Conservation (phyloP, 2,113 vertebrate genomes). For the Pardalotus punctatus region DNA sequence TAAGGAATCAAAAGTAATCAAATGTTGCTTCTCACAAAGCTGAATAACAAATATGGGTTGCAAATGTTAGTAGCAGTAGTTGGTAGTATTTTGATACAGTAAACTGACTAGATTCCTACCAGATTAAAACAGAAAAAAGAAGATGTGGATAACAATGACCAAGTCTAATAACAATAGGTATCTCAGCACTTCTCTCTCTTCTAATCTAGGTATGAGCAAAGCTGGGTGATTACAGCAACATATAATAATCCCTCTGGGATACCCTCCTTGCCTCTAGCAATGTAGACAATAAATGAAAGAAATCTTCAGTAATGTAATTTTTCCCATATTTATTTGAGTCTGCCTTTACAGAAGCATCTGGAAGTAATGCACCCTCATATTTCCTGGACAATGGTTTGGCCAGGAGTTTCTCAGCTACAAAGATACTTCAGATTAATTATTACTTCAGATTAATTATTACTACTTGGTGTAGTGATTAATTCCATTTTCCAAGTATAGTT, state of each 20-base stretch:
- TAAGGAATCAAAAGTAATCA: neutral
- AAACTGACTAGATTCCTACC: neutral
- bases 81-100: neutral
- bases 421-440: neutral
- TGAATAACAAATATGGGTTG: neutral
- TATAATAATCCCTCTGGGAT: neutral
- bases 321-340: neutral
- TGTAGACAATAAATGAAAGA: neutral
- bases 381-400: neutral
- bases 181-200: neutral
- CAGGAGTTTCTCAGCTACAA: neutral
- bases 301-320: neutral
- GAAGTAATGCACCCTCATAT: neutral
- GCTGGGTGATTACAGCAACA: neutral
- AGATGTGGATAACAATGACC: neutral
- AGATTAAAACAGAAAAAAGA: neutral
- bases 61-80: neutral
- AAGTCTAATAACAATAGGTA: neutral
- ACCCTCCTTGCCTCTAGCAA: neutral
- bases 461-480: neutral
- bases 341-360: neutral
- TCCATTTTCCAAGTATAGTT: neutral
- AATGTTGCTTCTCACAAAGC: neutral
- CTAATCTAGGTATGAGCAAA: neutral
- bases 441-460: neutral